Conservation (phyloP, 2,888 invertebrate species). For the Drosophila neonasuta region DNA sequence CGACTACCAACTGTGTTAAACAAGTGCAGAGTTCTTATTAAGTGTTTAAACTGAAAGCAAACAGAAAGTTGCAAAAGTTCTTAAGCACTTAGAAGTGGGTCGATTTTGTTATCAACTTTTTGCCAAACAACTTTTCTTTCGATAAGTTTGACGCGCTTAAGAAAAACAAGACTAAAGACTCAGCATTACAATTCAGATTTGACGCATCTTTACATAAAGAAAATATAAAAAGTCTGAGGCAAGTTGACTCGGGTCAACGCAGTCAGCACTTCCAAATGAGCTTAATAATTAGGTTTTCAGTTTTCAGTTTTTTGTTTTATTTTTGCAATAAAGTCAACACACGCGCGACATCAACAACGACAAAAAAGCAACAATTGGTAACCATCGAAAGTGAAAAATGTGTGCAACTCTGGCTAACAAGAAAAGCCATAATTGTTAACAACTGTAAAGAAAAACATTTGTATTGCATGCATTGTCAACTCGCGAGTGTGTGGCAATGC, state of each 20-base stretch:
- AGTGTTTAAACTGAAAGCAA: neutral
- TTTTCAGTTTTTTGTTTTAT: conserved; percentile 7
- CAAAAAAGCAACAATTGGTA: neutral
- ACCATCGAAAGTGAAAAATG: conserved; percentile 20
- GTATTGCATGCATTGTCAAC: conserved; percentile 40
- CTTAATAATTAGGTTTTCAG: conserved; percentile 7
- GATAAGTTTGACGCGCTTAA: neutral
- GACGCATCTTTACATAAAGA: conserved; percentile 11
- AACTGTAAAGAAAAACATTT: conserved; percentile 42
- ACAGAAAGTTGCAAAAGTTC: neutral
- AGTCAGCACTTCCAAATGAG: conserved; percentile 12
- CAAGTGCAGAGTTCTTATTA: conserved; percentile 2
- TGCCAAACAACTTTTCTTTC: neutral
- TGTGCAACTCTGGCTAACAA: conserved; percentile 30
- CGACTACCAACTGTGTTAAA: neutral
- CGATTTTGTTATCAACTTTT: neutral
- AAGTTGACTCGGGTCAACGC: conserved; percentile 5
- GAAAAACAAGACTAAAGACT: conserved; percentile 2
- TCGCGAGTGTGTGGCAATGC: conserved; percentile 14
- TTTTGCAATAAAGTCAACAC: conserved; percentile 15
- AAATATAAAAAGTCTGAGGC: conserved; percentile 3
- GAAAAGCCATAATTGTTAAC: conserved; percentile 57
- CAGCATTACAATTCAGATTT: neutral
- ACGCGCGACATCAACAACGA: conserved; percentile 7
- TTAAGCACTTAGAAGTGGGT: neutral